Conservation (phyloP, 2,113 vertebrate genomes). For the Nerophis lumbriciformis region DNA sequence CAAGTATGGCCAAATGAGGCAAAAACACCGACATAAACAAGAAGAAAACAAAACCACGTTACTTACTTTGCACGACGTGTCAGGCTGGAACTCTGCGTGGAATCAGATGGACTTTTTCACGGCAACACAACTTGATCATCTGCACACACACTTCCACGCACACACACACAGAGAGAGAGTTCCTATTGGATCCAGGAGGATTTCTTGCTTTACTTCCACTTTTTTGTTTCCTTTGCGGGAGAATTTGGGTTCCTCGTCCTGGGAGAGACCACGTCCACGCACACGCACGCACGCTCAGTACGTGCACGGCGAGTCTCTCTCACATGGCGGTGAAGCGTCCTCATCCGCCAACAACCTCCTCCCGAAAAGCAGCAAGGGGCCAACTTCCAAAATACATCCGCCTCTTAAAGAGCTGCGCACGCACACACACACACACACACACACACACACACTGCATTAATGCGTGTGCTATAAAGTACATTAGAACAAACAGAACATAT, state of each 20-base stretch:
- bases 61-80: conserved; percentile 38
- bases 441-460: no score
- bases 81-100: conserved; percentile 24
- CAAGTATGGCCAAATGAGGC: neutral
- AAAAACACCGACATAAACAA: neutral
- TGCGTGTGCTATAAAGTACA: no score
- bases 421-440: neutral
- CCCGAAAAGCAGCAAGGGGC: conserved; percentile 14
- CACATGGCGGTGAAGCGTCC: conserved; percentile 57
- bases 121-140: conserved; percentile 49
- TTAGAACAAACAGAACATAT: neutral
- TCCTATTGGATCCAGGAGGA: neutral
- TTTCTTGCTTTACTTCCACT: neutral
- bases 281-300: neutral
- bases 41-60: neutral
- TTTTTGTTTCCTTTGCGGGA: neutral
- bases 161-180: neutral
- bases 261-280: conserved; percentile 29
- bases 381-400: conserved; percentile 44
- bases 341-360: conserved; percentile 49
- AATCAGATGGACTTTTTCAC: conserved; percentile 40
- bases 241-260: neutral
- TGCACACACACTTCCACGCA: conserved; percentile 8
- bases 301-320: conserved; percentile 4
- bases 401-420: conserved; percentile 6